Evolutionary conservation across 1,140 invertebrate species (phyloP), one percentile per base, ranked within the genome.

Genomic region (Hyphantria cunea): DNA sequence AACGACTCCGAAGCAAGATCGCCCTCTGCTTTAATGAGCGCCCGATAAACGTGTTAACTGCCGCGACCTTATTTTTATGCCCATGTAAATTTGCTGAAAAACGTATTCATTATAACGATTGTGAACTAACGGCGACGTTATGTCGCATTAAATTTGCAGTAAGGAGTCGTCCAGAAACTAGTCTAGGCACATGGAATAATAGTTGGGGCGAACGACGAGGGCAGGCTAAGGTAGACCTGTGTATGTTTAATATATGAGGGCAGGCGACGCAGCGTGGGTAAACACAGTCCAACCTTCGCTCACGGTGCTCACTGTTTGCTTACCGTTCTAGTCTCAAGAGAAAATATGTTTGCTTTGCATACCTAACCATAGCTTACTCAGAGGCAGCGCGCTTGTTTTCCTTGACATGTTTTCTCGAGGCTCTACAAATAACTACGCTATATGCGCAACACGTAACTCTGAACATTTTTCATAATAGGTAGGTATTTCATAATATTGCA

Each of bases 41-140:
- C 86, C 86, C 85, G 88, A 90, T 90, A 90, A 90, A 89, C 86
- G 86, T 84, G 88, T 83, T 88, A 89, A 90, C 85, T 86, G 86
- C 88, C 81, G 65, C 85, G 84, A 90, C 86, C 84, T 88, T 89
- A 90, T 90, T 89, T 88, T 90, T 89, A 90, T 88, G 86, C 73
- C 72, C 74, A 84, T 83, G 86, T 86, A 84, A 89, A 89, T 84
- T 86, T 84, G 82, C 78, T 84, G 79, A 86, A 86, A 85, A 88
- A 87, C 76, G 80, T 82, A 88, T 87, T 89, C 83, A 86, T 88
- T 83, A 84, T 76, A 55, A 33, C 66, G 70, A 78, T 74, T 77
- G 70, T 55, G 70, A 70, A 62, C 64, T 68, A 70, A 72, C 63
- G 67, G 53, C 56, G 67, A 77, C 74, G 74, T 84, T 80, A 78